Evolutionary conservation across 2,113 vertebrate genomes (phyloP).

Genomic region (Thinocorus orbignyianus): DNA sequence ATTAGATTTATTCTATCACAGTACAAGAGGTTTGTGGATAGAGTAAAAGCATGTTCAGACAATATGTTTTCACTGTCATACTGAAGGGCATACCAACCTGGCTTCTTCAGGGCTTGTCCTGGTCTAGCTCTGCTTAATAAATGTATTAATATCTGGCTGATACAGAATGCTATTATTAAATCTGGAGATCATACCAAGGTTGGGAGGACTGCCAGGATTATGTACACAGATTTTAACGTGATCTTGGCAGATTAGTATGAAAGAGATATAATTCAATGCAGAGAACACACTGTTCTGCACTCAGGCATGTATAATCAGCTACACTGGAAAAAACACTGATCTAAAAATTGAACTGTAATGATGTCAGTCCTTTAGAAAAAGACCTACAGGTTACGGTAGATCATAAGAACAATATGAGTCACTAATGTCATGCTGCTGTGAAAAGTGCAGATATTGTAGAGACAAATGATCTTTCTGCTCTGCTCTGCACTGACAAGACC

Average conservation of each 20-base stretch:
- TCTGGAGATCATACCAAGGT: not conserved
- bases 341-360: not conserved
- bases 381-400: not conserved
- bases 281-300: not conserved
- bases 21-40: not conserved
- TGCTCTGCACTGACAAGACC: not conserved
- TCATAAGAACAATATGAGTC: not conserved
- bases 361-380: not conserved
- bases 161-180: not conserved
- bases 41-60: not conserved
- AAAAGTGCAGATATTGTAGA: not conserved
- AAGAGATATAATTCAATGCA: not conserved
- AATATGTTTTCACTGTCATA: not conserved
- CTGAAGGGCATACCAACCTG: not conserved
- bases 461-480: not conserved
- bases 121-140: not conserved
- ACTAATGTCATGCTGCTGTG: not conserved
- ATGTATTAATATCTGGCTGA: not conserved
- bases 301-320: not conserved
- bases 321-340: not conserved
- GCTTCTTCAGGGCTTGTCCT: not conserved
- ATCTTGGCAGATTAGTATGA: not conserved
- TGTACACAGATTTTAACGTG: not conserved
- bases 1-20: not conserved
- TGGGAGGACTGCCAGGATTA: not conserved